Base-by-base conservation (phyloP, 1,140 invertebrate species). In the Zaprionus ornatus region DNA sequence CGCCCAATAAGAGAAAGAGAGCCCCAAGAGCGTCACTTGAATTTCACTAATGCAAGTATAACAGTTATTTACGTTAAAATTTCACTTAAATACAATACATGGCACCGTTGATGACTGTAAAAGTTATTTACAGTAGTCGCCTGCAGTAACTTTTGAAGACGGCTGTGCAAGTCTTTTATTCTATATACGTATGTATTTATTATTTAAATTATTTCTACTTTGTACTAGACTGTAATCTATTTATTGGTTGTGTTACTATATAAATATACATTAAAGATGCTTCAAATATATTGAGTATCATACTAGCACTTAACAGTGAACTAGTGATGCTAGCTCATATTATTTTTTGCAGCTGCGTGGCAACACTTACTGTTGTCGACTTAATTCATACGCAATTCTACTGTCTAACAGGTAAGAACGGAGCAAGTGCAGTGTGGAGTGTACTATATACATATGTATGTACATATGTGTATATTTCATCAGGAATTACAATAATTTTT, bases 351-450 rank as follows among this genome's bases (percentile, higher is more conserved):
- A 40, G 0, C 9, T 17, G 17, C 2, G 4, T 23, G 45, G 45
- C 19, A 50, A 50, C 45, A 19, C 45, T 48, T 10, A 12, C 17
- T 1, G 5, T 21, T 48, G 37, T 4, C 1, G 4, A 54, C 7
- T 37, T 19, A 9, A 35, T 65, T 60, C 66, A 69, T 69, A 61
- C 21, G 15, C 56, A 52, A 27, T 61, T 52, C 12, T n/a, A 32
- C 37, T 29, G 45, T n/a, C 6, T 13, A 9, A 12, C 10, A 19
- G 21, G 29, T 29, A 65, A 25, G 25, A 37, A 35, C 56, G 6
- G n/a, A 17, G 9, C n/a, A 3, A 17, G 2, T 42, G 15, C 6
- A 17, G 6, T 3, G 2, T 9, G 2, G 6, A 3, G n/a, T 9
- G 13, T 1, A 10, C 32, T 13, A 9, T 62, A 9, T 56, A 35